Percentiles rank a stretch among this genome's conserved stretches.
Evolutionary conservation across 2,113 vertebrate species (phyloP).

Genomic region (Nycticryphes semicollaris): DNA sequence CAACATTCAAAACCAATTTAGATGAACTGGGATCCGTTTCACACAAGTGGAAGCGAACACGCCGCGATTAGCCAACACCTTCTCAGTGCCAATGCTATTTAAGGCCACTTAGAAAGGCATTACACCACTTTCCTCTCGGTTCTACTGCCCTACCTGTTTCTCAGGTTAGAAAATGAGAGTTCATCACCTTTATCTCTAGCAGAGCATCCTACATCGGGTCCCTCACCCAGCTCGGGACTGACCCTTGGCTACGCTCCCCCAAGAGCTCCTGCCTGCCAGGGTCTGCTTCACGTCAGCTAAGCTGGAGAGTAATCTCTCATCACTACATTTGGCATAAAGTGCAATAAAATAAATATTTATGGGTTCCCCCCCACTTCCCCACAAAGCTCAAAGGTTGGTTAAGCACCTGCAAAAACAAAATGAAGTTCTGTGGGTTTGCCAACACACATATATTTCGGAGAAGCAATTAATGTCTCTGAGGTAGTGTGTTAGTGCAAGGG

Average conservation of each 20-base stretch:
- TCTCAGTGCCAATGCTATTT: neutral
- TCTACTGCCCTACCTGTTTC: neutral
- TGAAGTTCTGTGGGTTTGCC: neutral
- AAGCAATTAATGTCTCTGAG: neutral
- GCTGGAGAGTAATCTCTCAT: neutral
- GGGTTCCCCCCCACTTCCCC: no score
- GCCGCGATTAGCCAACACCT: neutral
- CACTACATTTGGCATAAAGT: neutral
- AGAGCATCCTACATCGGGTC: neutral
- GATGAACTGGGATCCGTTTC: neutral
- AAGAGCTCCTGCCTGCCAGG: neutral
- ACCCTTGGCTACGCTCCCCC: accelerated
- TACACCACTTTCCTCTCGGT: neutral
- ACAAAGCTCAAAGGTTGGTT: neutral
- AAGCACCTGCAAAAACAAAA: slow-evolving; percentile 48
- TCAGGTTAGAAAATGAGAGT: neutral
- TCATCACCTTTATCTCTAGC: neutral
- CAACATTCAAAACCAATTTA: neutral
- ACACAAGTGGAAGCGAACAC: neutral
- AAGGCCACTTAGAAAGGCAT: neutral
- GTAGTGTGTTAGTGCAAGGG: neutral
- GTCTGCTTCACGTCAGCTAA: neutral
- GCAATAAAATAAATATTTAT: neutral
- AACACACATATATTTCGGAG: neutral
- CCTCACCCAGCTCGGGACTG: accelerated